phyloP scores from a whole-genome alignment of 2,113 vertebrate genomes.

The Microcebus griseorufus region DNA sequence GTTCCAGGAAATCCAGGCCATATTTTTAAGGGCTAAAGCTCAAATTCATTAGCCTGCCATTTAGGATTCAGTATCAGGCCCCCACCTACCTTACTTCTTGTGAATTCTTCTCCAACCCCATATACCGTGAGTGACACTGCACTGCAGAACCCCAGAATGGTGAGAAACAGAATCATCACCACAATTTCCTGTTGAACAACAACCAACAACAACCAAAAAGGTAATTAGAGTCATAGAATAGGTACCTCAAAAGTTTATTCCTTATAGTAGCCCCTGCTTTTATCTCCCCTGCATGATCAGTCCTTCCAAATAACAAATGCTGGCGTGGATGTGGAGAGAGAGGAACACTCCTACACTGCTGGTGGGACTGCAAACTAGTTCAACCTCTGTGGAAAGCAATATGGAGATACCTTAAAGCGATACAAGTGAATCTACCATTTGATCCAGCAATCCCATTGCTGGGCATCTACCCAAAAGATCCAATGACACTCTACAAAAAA shows the following conservation, averaged over 20 bases:
- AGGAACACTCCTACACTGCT: no score
- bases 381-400: no score
- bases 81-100: slow-evolving; percentile 25
- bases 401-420: no score
- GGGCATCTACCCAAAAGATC: no score
- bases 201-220: background rate
- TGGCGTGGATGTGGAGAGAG: no score
- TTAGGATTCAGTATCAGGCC: background rate
- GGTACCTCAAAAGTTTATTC: background rate
- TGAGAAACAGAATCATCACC: slow-evolving; percentile 59
- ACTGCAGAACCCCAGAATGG: slow-evolving; percentile 61
- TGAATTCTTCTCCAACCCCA: slow-evolving; percentile 27
- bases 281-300: accelerated
- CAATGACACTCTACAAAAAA: no score
- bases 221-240: background rate
- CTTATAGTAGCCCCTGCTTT: background rate
- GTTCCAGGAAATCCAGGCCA: background rate
- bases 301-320: no score
- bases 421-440: no score
- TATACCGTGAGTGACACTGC: background rate
- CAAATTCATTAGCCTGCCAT: background rate
- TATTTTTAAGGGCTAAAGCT: background rate
- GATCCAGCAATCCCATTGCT: no score
- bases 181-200: slow-evolving; percentile 54
- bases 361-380: no score